Evolutionary conservation across 2,113 vertebrate genomes (phyloP).

Genomic region (Amblyopsis rosae): DNA sequence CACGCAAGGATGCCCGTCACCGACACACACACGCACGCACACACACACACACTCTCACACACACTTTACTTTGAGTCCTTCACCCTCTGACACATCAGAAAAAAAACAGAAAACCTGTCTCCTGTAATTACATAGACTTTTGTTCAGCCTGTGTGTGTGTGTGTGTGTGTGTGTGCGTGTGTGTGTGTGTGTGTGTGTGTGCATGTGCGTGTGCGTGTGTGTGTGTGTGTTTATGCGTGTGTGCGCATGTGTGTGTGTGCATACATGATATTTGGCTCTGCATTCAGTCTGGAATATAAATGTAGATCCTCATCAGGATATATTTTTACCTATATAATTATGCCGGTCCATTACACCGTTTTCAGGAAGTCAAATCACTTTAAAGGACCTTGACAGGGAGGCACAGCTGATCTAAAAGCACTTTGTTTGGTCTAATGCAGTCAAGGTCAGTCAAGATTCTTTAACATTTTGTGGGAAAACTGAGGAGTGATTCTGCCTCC

Average conservation of each 20-base stretch:
- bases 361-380: conserved; percentile 22
- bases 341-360: conserved; percentile 10
- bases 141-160: neutral
- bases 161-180: conserved; percentile 1
- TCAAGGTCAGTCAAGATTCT: no score
- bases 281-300: no score
- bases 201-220: conserved; percentile 8
- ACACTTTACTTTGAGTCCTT: conserved; percentile 39
- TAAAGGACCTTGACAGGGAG: conserved; percentile 39
- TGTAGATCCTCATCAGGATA: neutral
- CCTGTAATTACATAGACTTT: neutral
- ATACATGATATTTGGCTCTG: neutral
- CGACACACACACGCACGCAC: conserved; percentile 35
- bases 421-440: neutral
- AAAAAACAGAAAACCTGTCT: no score
- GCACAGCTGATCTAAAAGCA: conserved; percentile 1
- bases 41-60: conserved; percentile 20
- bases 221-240: conserved; percentile 1
- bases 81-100: conserved; percentile 15
- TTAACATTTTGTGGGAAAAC: neutral
- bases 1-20: conserved; percentile 49
- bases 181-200: conserved; percentile 7
- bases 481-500: neutral
- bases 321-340: neutral
- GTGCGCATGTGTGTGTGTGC: neutral